Conservation (phyloP, 2,797 vertebrate genomes). For the Notolepis coatsorum region DNA sequence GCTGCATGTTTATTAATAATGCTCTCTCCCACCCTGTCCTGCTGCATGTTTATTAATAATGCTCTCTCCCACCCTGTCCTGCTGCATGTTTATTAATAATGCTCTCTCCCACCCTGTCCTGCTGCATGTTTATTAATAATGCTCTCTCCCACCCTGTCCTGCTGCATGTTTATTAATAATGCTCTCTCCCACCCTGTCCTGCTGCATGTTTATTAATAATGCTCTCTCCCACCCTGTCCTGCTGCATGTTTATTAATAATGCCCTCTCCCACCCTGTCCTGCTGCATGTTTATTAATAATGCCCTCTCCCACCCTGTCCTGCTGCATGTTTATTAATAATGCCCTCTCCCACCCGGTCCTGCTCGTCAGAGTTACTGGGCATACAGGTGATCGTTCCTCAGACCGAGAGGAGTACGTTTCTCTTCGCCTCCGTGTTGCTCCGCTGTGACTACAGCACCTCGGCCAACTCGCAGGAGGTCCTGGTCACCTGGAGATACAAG, state of each 20-base stretch:
- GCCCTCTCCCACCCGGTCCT: neutral
- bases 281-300: neutral
- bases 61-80: neutral
- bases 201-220: neutral
- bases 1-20: neutral
- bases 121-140: neutral
- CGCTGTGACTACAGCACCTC: conserved; percentile 89
- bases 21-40: neutral
- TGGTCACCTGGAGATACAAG: conserved; percentile 95
- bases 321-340: neutral
- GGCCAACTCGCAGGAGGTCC: conserved; percentile 86
- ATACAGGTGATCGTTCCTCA: conserved; percentile 80
- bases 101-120: neutral
- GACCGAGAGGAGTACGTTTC: conserved; percentile 73
- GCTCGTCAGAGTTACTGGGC: conserved; percentile 70
- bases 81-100: neutral
- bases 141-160: neutral
- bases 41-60: neutral
- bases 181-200: neutral
- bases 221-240: neutral
- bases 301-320: neutral
- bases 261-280: neutral
- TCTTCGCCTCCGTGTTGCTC: conserved; percentile 88
- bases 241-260: neutral
- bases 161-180: neutral